Conservation (phyloP, 2,113 vertebrate genomes). For the Pomatorhinus ruficollis region DNA sequence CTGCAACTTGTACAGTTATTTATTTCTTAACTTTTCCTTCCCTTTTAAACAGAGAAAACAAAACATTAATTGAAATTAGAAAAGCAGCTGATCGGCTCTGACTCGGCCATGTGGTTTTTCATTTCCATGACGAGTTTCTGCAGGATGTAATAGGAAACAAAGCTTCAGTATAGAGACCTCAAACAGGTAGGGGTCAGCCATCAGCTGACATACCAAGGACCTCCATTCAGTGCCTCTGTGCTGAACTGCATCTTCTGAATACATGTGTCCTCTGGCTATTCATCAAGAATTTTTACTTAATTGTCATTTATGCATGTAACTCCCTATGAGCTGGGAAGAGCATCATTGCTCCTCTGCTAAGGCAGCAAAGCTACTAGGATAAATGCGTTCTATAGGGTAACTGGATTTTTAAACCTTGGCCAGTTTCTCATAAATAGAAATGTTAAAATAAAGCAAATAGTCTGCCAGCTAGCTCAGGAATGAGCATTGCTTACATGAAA, state of each 20-base stretch:
- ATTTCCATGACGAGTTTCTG: not conserved
- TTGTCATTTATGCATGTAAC: not conserved
- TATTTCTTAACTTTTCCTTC: not conserved
- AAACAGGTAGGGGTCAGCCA: accelerated
- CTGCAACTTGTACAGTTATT: not conserved
- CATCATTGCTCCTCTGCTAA: not conserved
- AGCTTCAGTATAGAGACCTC: not conserved
- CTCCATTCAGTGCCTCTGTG: not conserved
- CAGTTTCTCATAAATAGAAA: not conserved
- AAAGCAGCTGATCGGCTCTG: constrained; percentile 9
- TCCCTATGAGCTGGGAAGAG: not conserved
- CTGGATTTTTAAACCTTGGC: not conserved
- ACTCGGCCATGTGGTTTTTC: not conserved
- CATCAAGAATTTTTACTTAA: not conserved
- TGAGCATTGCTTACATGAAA: not conserved
- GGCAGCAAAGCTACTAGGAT: not conserved
- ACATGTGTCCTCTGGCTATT: not conserved
- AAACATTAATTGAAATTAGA: constrained; percentile 4
- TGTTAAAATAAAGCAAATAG: not conserved
- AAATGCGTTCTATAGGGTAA: not conserved
- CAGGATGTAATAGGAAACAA: not conserved
- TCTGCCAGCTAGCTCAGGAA: not conserved
- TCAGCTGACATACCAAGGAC: not conserved
- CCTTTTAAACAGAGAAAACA: not conserved
- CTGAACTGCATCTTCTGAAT: not conserved